These are phyloP conservation scores for Menidia beryllina DNA, from an alignment of 2,113 vertebrate genomes.

Conservation along the genomic window DNA sequence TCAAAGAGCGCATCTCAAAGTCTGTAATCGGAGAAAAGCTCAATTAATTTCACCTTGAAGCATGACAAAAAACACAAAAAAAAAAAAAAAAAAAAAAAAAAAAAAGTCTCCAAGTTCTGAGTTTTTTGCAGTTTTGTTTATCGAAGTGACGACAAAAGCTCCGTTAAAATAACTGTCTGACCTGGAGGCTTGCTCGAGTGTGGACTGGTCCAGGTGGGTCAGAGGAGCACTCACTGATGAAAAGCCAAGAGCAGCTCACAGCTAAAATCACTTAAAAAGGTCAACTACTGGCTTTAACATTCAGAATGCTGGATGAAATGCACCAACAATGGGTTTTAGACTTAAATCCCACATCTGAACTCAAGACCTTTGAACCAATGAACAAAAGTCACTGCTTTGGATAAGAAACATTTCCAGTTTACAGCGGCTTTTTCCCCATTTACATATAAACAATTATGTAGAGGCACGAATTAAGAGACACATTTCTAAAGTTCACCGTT, in stretches of 20 bases:
- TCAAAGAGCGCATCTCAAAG: no score
- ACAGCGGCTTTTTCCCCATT: no score
- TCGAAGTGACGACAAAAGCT: neutral
- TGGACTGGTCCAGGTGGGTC: conserved; percentile 32
- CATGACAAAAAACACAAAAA: neutral
- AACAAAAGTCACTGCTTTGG: no score
- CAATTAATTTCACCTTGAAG: no score
- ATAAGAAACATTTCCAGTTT: no score
- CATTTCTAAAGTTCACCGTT: no score
- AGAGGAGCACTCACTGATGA: conserved; percentile 20
- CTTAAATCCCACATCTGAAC: no score
- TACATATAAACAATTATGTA: no score
- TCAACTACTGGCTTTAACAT: neutral
- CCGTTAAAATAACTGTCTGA: conserved; percentile 48
- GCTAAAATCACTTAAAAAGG: neutral
- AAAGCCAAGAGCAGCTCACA: neutral
- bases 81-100: neutral
- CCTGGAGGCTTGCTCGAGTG: conserved; percentile 30
- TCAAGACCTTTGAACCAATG: neutral
- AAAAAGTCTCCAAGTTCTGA: neutral
- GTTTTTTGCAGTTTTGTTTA: neutral
- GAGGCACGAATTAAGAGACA: no score
- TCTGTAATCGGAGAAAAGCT: no score
- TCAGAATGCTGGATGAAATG: neutral
- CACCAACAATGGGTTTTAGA: no score